These are phyloP conservation scores for Serrognathus titanus DNA, from an alignment of 2,888 invertebrate species.

Conservation along the genomic window DNA sequence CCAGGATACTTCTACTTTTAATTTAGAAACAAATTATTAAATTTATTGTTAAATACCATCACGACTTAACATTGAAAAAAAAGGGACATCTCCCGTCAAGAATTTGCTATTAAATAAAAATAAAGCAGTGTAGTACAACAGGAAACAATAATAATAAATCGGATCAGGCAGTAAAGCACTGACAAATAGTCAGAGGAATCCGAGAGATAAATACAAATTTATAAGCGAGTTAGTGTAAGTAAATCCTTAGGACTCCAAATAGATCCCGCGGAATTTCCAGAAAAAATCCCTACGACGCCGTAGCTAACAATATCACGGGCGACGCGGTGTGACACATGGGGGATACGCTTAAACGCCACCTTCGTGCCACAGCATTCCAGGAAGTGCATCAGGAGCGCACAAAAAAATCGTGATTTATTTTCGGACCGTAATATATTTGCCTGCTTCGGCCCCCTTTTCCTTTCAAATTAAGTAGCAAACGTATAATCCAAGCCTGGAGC, in stretches of 20 bases:
- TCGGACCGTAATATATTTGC: neutral
- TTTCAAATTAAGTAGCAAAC: neutral
- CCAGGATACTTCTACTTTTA: no score
- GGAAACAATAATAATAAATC: no score
- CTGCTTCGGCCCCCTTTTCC: neutral
- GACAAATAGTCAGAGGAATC: neutral
- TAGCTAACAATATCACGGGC: slow-evolving; percentile 10
- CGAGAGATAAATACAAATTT: slow-evolving; percentile 3
- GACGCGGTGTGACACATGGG: slow-evolving; percentile 6
- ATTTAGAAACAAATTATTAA: no score
- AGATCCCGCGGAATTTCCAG: neutral
- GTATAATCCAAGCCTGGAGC: no score
- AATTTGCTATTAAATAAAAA: no score
- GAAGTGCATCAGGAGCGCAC: slow-evolving; percentile 1
- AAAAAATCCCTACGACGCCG: neutral
- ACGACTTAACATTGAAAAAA: no score
- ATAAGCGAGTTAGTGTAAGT: slow-evolving; percentile 1
- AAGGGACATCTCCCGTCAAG: no score
- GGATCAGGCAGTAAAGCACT: no score
- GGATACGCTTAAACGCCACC: slow-evolving; percentile 7
- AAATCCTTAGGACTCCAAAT: slow-evolving; percentile 1
- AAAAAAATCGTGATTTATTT: slow-evolving; percentile 2
- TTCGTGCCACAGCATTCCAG: slow-evolving; percentile 5
- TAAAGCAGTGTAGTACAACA: no score
- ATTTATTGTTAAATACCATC: no score